These are phyloP conservation scores for Tapirus terrestris DNA, from an alignment of 2,113 vertebrate species.

Conservation along the genomic window DNA sequence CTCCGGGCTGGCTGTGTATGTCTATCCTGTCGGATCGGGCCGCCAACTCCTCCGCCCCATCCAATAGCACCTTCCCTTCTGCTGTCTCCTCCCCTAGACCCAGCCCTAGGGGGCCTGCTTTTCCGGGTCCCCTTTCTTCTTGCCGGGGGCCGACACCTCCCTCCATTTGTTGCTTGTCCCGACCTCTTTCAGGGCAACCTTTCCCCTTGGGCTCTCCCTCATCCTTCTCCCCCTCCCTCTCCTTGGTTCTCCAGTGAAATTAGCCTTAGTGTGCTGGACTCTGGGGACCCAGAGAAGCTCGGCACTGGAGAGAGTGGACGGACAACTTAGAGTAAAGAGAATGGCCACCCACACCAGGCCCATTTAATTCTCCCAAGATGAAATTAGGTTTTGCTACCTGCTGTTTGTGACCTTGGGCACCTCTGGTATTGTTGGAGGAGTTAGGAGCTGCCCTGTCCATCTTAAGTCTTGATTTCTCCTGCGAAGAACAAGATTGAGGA, in stretches of 20 bases:
- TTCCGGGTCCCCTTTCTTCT: background rate
- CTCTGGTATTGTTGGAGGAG: background rate
- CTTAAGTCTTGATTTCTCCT: background rate
- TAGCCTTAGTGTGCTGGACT: no score
- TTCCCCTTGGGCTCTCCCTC: no score
- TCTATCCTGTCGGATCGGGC: conserved; percentile 39
- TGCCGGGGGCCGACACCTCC: accelerated
- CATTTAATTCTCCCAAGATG: background rate
- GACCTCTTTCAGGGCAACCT: background rate
- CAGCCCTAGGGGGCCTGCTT: background rate
- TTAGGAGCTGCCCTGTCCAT: background rate
- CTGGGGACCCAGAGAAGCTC: background rate
- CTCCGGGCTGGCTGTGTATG: conserved; percentile 69
- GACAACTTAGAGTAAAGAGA: background rate
- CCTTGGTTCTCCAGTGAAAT: background rate
- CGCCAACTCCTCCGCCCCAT: background rate
- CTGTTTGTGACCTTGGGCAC: background rate
- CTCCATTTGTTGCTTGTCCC: background rate
- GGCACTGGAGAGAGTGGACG: background rate
- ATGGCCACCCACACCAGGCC: background rate
- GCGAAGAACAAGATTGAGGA: background rate
- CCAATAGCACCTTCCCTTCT: background rate
- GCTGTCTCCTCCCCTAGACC: background rate
- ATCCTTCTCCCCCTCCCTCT: background rate
- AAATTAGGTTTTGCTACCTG: background rate